phyloP scores from a whole-genome alignment of 2,797 vertebrate species.

The Selene dorsalis region DNA sequence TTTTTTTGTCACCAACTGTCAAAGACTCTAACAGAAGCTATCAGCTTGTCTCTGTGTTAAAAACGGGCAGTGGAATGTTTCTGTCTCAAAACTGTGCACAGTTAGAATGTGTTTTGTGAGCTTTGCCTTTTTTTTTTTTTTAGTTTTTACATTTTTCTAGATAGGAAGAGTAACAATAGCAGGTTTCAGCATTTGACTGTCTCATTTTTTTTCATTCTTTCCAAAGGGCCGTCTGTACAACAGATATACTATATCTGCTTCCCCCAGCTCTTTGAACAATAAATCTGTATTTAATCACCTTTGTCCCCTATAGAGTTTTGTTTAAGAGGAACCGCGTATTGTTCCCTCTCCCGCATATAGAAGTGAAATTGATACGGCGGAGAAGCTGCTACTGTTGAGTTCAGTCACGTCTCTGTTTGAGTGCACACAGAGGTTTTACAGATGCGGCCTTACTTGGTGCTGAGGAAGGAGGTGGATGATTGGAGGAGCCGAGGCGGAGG shows the following conservation, averaged over 20 bases:
- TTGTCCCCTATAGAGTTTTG: not conserved
- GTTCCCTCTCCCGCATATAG: not conserved
- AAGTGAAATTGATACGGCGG: not conserved
- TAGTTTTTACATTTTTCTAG: constrained; percentile 54
- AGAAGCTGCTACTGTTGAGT: not conserved
- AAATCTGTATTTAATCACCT: constrained; percentile 75
- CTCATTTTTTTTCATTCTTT: constrained; percentile 55
- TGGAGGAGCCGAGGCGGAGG: not conserved
- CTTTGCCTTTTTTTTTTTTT: constrained; percentile 42
- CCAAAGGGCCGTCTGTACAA: constrained; percentile 68
- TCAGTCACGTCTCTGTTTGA: too few species aligned
- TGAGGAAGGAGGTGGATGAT: not conserved
- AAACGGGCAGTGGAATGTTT: constrained; percentile 51
- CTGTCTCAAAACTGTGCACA: constrained; percentile 40
- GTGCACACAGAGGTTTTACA: not conserved
- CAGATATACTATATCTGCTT: constrained; percentile 56
- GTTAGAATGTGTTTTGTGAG: constrained; percentile 60
- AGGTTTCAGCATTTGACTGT: constrained; percentile 60
- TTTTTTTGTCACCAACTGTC: constrained; percentile 34
- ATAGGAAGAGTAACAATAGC: constrained; percentile 56
- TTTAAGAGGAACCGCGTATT: not conserved
- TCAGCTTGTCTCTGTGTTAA: constrained; percentile 52
- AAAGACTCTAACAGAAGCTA: constrained; percentile 41
- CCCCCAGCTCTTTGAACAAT: constrained; percentile 79
- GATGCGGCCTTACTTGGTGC: not conserved